Evolutionary conservation across 2,888 invertebrate species (phyloP).

Genomic region (Drosophila recens): DNA sequence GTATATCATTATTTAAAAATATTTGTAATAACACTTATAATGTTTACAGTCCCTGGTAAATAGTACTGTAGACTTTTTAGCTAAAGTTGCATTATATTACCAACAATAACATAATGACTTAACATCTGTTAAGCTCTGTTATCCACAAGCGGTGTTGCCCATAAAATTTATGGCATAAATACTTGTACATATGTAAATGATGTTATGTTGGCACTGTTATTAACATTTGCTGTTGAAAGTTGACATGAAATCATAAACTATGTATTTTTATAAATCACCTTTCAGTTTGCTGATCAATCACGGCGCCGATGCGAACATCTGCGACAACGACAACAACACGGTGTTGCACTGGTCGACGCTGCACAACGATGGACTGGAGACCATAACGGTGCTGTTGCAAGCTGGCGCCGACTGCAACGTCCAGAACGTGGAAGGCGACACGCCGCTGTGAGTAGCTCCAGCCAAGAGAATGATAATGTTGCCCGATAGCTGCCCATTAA

Average conservation of each 20-base stretch:
- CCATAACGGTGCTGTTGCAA: conserved; percentile 89
- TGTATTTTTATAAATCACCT: too few species aligned
- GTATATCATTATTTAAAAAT: too few species aligned
- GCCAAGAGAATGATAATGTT: background rate
- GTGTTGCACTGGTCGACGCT: conserved; percentile 96
- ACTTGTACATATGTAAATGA: background rate
- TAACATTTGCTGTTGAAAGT: background rate
- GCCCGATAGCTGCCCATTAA: background rate
- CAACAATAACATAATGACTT: too few species aligned
- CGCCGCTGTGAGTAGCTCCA: conserved; percentile 90
- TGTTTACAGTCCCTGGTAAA: background rate
- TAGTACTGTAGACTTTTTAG: too few species aligned
- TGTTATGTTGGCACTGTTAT: background rate
- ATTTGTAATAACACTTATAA: too few species aligned
- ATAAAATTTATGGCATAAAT: too few species aligned
- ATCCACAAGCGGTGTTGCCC: too few species aligned
- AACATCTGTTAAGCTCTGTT: too few species aligned
- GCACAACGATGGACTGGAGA: conserved; percentile 90
- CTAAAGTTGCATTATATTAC: too few species aligned
- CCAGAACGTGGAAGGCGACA: conserved; percentile 93
- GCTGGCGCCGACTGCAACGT: conserved; percentile 90
- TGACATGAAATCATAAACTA: background rate
- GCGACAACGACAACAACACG: conserved; percentile 94
- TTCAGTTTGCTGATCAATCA: conserved; percentile 88
- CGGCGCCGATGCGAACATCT: conserved; percentile 91